These are phyloP conservation scores for Galeopsomyia nigrocyanea DNA, from an alignment of 2,888 invertebrate species.

Conservation along the genomic window DNA sequence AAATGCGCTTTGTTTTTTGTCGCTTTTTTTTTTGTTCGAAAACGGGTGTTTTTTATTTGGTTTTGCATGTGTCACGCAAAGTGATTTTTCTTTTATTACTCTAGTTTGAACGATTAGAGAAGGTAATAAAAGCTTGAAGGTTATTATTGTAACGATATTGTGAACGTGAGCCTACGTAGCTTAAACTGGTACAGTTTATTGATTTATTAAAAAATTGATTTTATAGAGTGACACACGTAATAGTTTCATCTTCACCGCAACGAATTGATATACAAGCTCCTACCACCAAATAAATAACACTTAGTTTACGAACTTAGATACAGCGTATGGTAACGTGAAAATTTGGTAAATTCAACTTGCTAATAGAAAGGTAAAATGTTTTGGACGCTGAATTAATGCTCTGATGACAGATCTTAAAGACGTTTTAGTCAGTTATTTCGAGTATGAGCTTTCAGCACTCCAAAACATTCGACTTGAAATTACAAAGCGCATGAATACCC, in stretches of 20 bases:
- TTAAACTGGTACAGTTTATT: conserved; percentile 21
- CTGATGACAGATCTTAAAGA: conserved; percentile 12
- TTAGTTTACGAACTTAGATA: conserved; percentile 14
- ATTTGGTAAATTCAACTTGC: conserved; percentile 17
- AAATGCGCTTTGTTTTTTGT: conserved; percentile 9
- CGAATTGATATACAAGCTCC: conserved; percentile 13
- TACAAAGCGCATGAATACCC: background rate
- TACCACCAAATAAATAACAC: conserved; percentile 12
- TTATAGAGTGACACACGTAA: conserved; percentile 25
- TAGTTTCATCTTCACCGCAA: conserved; percentile 34
- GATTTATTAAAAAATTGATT: conserved; percentile 19
- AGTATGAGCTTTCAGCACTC: background rate
- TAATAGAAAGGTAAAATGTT: too few species aligned
- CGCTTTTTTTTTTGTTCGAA: background rate
- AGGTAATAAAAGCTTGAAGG: conserved; percentile 21
- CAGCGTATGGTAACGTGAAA: conserved; percentile 29
- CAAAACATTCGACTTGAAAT: conserved; percentile 25
- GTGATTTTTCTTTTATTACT: conserved; percentile 4
- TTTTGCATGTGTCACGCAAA: too few species aligned
- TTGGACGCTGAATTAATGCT: too few species aligned
- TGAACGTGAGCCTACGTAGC: conserved; percentile 33
- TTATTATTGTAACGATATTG: conserved; percentile 30
- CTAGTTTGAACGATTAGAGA: background rate
- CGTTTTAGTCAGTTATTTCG: conserved; percentile 25
- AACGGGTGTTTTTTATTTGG: background rate